Base-by-base conservation (phyloP, 2,113 vertebrate genomes). In the Macroglossus sobrinus region DNA sequence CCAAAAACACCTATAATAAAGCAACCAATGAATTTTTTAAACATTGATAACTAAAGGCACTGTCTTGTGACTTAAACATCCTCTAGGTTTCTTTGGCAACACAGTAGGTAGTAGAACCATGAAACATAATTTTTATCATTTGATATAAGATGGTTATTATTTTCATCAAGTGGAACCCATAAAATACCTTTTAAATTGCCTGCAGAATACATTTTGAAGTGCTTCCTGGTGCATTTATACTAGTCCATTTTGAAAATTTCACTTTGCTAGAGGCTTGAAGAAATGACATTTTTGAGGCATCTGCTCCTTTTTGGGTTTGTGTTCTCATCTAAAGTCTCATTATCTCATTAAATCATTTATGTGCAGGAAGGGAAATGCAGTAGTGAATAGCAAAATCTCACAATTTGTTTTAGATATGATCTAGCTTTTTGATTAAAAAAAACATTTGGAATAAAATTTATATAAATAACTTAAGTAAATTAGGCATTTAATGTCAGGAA, bases 281-380 rank as follows among this genome's bases (percentile, higher is more conserved):
- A 95, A 97, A 94, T 69, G 76, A 93, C 95, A 64, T 95, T 97
- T 69, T 80, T 95, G 79, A 43, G 66, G 45, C 4, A 26, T 78
- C 74, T 94, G 19, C 59, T 96, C 75, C 50, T 47, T 84, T 96
- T 95, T 82, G 82, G 63, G 30, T 96, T 59, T 93, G 69, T 0
- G 0, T 28, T 26, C 75, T 64, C 91, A 66, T n/a, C 79, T 61
- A 55, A 33, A 87, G 30, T 38, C 47, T 89, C 40, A 75, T 97
- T 96, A 92, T 71, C 92, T 92, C 95, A 80, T 96, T 97, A 74
- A 95, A 84, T 97, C 96, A 97, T 97, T 96, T 81, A 94, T 72
- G 68, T 80, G 59, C 74, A 85, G 78, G 80, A 93, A 19, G 84
- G 76, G 76, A 75, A 40, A 59, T 64, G 53, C 61, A 40, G 0